These are phyloP conservation scores for Euphonia xanthogaster DNA, from an alignment of 2,797 vertebrate species.

Conservation along the genomic window DNA sequence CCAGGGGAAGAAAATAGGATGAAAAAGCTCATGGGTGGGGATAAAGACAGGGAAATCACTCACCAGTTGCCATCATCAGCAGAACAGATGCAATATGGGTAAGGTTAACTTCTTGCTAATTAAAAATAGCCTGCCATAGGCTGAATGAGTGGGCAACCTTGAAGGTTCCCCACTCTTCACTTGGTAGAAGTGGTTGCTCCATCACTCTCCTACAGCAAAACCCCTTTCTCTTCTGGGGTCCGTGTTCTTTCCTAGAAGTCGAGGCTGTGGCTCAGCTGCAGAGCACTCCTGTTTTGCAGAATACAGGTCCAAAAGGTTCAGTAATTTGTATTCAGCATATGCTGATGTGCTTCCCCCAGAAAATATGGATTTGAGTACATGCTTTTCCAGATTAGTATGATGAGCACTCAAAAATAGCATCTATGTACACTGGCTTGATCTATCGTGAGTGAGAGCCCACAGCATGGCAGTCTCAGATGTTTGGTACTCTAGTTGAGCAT, in stretches of 20 bases:
- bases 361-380: not conserved
- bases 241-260: rapidly evolving
- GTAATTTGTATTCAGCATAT: not conserved
- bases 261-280: not conserved
- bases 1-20: not conserved
- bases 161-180: not conserved
- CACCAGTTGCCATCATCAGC: not conserved
- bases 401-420: conserved; percentile 8
- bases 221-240: not conserved
- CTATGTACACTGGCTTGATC: not conserved
- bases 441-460: not conserved
- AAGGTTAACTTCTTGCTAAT: not conserved
- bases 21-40: rapidly evolving
- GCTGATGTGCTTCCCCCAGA: not conserved
- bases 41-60: not conserved
- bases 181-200: not conserved
- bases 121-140: not conserved
- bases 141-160: not conserved
- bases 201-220: not conserved
- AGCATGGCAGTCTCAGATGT: not conserved
- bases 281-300: not conserved
- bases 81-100: not conserved
- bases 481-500: not conserved
- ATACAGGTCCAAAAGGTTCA: not conserved
- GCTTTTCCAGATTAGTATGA: not conserved